phyloP scores from a whole-genome alignment of 2,888 invertebrate genomes.

The Leptothorax acervorum region DNA sequence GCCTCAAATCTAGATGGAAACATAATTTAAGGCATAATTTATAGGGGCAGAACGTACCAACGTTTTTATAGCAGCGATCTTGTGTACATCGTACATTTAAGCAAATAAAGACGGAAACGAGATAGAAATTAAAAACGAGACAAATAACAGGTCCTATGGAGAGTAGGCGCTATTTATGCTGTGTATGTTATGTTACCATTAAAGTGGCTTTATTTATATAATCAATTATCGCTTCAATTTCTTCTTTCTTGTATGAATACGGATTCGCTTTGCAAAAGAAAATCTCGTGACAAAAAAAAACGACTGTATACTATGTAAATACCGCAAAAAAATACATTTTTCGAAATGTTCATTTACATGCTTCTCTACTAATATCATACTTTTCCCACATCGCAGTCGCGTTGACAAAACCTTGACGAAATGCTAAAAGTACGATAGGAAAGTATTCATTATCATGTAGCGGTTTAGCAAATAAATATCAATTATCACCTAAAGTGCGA shows the following conservation, averaged over 20 bases:
- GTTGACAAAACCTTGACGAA: neutral
- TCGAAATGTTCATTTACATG: slow-evolving; percentile 24
- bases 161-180: slow-evolving; percentile 73
- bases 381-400: neutral
- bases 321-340: slow-evolving; percentile 34
- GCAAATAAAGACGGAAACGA: slow-evolving; percentile 39
- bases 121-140: slow-evolving; percentile 32
- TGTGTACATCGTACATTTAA: slow-evolving; percentile 32
- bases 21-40: slow-evolving; percentile 31
- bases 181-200: slow-evolving; percentile 81
- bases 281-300: neutral
- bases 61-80: slow-evolving; percentile 51
- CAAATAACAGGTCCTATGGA: slow-evolving; percentile 51
- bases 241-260: slow-evolving; percentile 12
- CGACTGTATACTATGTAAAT: slow-evolving; percentile 52
- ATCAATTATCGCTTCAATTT: slow-evolving; percentile 42
- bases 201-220: slow-evolving; percentile 82
- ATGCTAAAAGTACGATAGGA: neutral
- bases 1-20: slow-evolving; percentile 1
- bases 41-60: slow-evolving; percentile 4
- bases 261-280: neutral
- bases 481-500: neutral
- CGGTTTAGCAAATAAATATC: neutral
- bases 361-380: neutral
- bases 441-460: neutral